Conservation (phyloP, 2,113 vertebrate species). For the Gorsachius goisagi region DNA sequence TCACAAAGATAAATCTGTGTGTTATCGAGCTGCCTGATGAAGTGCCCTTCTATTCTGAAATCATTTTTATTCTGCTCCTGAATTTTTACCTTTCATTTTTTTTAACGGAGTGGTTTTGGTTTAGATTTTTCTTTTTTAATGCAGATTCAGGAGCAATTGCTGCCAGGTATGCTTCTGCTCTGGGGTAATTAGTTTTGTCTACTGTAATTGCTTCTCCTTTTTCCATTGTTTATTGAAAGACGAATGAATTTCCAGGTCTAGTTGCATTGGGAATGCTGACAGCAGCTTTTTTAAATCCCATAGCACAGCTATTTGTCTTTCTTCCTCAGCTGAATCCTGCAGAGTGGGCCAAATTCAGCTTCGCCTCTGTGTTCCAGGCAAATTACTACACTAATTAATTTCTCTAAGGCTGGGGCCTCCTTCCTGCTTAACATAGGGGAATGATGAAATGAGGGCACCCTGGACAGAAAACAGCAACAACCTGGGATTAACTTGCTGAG, state of each 20-base stretch:
- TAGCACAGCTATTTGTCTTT: slow-evolving; percentile 5
- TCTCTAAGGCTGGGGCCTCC: neutral
- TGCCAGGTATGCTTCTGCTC: neutral
- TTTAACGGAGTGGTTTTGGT: neutral
- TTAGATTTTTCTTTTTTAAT: neutral
- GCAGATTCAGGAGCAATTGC: neutral
- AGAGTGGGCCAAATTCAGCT: neutral
- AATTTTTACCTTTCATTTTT: neutral
- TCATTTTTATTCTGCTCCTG: neutral
- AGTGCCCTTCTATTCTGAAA: neutral
- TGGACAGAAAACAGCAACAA: neutral
- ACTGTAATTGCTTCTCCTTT: slow-evolving; percentile 30
- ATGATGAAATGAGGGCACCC: neutral
- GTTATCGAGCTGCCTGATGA: accelerated
- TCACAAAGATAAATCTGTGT: too few species aligned
- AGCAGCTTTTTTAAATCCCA: slow-evolving; percentile 18
- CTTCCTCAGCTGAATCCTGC: slow-evolving; percentile 30
- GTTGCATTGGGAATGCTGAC: slow-evolving; percentile 7
- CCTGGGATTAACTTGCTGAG: neutral
- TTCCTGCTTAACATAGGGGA: neutral
- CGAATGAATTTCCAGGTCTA: slow-evolving; percentile 33
- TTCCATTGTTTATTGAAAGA: slow-evolving; percentile 12
- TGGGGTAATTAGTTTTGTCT: slow-evolving; percentile 29
- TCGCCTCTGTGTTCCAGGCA: neutral
- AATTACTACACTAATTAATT: slow-evolving; percentile 29